Base-by-base conservation (phyloP, 2,797 vertebrate species). In the Catamblyrhynchus diadema region DNA sequence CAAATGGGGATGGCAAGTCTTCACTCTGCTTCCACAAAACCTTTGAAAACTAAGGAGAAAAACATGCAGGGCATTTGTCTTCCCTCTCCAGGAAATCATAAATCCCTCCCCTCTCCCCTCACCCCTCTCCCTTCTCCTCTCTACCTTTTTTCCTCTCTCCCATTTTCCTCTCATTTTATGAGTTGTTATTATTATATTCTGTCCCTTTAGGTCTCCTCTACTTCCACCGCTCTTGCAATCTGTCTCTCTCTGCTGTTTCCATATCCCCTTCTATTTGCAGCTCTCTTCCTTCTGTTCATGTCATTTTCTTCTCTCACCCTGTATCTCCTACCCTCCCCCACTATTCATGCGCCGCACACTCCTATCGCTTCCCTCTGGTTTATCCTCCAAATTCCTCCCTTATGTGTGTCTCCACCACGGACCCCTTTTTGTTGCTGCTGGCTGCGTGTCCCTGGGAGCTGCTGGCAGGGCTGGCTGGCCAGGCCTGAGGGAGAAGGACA, bases 231-330 rank as follows among this genome's bases (percentile, higher is more conserved):
- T 93, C 85, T 67, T 87, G 74, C 92, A 95, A 95, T 95, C 94
- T 94, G 93, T 96, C 88, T 96, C 82, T 92, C 70, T 97, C 89
- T 96, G 86, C 86, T 95, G 94, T 96, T 96, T 96, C 94, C 95
- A 92, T 92, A 95, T 95, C 94, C 86, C 83, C 86, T 97, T 97
- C 95, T 93, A 95, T 96, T 94, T 89, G 87, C 88, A 95, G 94
- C 94, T 96, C 83, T 85, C 91, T 94, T 96, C 94, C 92, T 97
- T 96, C 96, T 96, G 94, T 96, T 96, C 92, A 93, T 97, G 94
- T 94, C 78, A 92, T 96, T 97, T 96, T 94, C 87, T 96, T 94
- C 95, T 95, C 92, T 96, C 95, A 95, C 94, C 88, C 93, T 94
- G 81, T 92, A 93, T 95, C 87, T 95, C 25, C 75, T 95, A 85